Evolutionary conservation across 2,113 vertebrate species (phyloP), one percentile per base, ranked within the genome.

Genomic region (Gallinago jamesoni): DNA sequence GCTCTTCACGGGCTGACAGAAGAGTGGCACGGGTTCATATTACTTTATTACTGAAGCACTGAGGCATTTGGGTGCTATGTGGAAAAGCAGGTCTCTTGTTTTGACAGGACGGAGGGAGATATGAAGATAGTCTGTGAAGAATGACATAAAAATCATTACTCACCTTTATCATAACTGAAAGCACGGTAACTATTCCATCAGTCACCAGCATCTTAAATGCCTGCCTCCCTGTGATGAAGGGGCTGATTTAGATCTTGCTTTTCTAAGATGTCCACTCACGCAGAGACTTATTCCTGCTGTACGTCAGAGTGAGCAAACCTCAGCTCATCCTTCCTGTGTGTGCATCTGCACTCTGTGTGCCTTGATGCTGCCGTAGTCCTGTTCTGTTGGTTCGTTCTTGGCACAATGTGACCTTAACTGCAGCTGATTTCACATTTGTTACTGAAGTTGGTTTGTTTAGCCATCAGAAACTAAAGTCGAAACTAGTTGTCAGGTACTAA

Each of bases 91-190:
- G 18, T 63, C 43, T 60, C 74, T 89, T 89, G 62, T 66, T 92
- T 94, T 93, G 85, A 73, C 87, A 87, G 78, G 30, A 47, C 0
- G 2, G 43, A 90, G 64, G 67, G 66, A 22, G 74, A 50, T 62
- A 55, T 27, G 55, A 81, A 89, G 59, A 63, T 30, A 85, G 63
- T 56, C 41, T 77, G 24, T 93, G 82, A 85, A 86, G 47, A 94
- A 80, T 66, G 76, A 88, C 56, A 48, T 41, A 83, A 93, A 96
- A 90, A 77, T 96, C 90, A 80, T 94, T 90, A 88, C 56, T 93
- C 72, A 76, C 85, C 52, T 94, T 92, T 90, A 84, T 84, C 59
- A 15, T 52, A 80, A 80, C 78, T 56, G 77, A 94, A 95, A 75
- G 37, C 28, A 25, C 82, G 57, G 84, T 76, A 92, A 64, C 63